Evolutionary conservation across 35 echinoderm and acorn worm species (phyloP), one percentile per base, ranked within the genome.

Genomic region (Acanthaster planci): DNA sequence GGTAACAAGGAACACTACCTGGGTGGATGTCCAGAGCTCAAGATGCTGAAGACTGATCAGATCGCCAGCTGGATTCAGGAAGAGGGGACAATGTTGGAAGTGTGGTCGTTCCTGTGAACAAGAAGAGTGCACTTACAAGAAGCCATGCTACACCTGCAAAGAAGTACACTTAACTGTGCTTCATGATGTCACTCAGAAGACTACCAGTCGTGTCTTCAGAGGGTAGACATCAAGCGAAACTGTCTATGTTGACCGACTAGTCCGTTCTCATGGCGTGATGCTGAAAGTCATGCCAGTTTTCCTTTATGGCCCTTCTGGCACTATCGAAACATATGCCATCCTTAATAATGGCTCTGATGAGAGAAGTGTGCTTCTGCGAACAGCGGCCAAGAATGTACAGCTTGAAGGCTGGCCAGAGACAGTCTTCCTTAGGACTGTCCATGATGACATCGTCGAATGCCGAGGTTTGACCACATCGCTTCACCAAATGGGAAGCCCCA

Each of bases 341-440:
- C 26, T 87, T 9, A 76, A 79, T 87, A 76, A 87, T 87, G 85
- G 85, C 9, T 87, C 85, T n/a, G n/a, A n/a, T 0, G 77, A 78
- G 78, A 55, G 86, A 88, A 88, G 32, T 18, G 68, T 88, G 39
- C 56, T 81, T 1, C 52, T 88, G 58, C 34, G 58, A 27, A 39
- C 58, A 40, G 86, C 54, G 26, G 78, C 80, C 12, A 0, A 81
- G 12, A 30, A 81, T 36, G 21, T 88, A 42, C 31, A 76, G 7
- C 30, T 88, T 23, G 42, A 1, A 34, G 82, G 82, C 22, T 18
- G 8, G 2, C 21, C n/a, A n/a, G n/a, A n/a, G n/a, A n/a, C n/a
- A n/a, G n/a, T n/a, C n/a, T n/a, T n/a, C n/a, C n/a, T n/a, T 37
- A 84, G 50, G 8, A 79, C 85, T 2, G 72, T 87, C 10, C 72